A percentile compares a stretch with the other conserved stretches of the same genome.
phyloP scores from a whole-genome alignment of 2,888 invertebrate genomes.

The Cerceris ruficornis region DNA sequence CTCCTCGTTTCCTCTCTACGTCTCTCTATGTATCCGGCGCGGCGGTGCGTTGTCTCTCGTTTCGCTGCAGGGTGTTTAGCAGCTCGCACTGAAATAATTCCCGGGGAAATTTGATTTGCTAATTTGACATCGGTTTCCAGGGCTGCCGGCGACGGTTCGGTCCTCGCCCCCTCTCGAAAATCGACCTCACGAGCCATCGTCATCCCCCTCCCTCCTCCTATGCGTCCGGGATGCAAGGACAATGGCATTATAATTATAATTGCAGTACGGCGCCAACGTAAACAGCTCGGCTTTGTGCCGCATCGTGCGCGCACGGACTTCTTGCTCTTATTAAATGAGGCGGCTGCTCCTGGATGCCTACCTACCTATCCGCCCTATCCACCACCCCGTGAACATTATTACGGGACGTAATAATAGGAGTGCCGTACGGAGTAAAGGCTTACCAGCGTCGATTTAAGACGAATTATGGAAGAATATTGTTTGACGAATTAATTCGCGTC shows the following conservation, averaged over 20 bases:
- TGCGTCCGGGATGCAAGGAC: constrained; percentile 50
- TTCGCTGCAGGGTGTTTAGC: constrained; percentile 65
- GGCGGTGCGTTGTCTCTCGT: constrained; percentile 29
- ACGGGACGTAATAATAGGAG: constrained; percentile 52
- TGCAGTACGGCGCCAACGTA: constrained; percentile 59
- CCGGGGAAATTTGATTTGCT: constrained; percentile 72
- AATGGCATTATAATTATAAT: constrained; percentile 74
- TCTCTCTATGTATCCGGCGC: not conserved
- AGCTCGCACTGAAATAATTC: constrained; percentile 68
- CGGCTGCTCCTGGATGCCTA: constrained; percentile 44
- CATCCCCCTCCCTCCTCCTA: not conserved
- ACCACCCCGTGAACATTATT: constrained; percentile 44
- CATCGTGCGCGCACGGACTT: constrained; percentile 42
- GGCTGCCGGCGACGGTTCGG: constrained; percentile 14
- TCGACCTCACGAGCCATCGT: constrained; percentile 13
- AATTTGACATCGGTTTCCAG: constrained; percentile 66
- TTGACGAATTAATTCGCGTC: not conserved
- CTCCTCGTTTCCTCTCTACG: constrained; percentile 1
- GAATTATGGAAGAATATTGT: constrained; percentile 26
- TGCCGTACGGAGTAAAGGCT: constrained; percentile 35
- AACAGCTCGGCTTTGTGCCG: constrained; percentile 65
- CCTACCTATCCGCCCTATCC: constrained; percentile 23
- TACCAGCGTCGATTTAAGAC: constrained; percentile 30
- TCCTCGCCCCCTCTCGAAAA: constrained; percentile 10
- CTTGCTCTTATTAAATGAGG: constrained; percentile 68